These are phyloP conservation scores for Oscheius sp. DNA, from an alignment of 1,140 invertebrate species.

Conservation along the genomic window DNA sequence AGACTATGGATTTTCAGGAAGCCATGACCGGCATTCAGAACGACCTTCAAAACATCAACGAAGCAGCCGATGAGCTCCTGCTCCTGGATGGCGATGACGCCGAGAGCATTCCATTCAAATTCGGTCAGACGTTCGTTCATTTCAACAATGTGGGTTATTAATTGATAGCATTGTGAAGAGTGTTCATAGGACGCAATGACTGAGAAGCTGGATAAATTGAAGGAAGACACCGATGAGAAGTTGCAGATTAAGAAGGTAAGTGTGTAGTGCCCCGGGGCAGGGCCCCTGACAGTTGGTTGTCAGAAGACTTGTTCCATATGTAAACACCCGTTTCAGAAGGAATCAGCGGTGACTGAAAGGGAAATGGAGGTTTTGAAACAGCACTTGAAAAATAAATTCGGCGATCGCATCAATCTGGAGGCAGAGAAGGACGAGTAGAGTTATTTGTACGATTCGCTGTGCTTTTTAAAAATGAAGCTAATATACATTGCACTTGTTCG, in stretches of 20 bases:
- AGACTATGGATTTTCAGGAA: constrained; percentile 28
- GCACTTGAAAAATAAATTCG: constrained; percentile 90
- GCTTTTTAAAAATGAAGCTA: not conserved
- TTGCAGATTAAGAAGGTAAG: constrained; percentile 70
- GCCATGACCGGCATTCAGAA: constrained; percentile 65
- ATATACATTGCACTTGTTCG: not conserved
- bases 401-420: constrained; percentile 89
- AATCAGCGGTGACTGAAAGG: not conserved
- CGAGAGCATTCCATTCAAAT: constrained; percentile 61
- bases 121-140: constrained; percentile 49
- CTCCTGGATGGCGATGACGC: constrained; percentile 76
- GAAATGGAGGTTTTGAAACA: constrained; percentile 83
- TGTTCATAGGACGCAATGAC: constrained; percentile 82
- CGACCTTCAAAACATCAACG: constrained; percentile 84
- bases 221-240: constrained; percentile 75
- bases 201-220: constrained; percentile 65
- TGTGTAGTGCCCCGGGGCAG: not conserved
- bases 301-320: too few relatives aligned
- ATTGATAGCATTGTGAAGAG: constrained; percentile 1
- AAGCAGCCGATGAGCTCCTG: constrained; percentile 82
- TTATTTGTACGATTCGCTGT: not conserved
- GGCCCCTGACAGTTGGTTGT: too few relatives aligned
- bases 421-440: constrained; percentile 71
- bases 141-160: constrained; percentile 33
- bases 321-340: not conserved